Evolutionary conservation across 1,140 invertebrate species (phyloP).

Genomic region (Armadillidium nasatum): DNA sequence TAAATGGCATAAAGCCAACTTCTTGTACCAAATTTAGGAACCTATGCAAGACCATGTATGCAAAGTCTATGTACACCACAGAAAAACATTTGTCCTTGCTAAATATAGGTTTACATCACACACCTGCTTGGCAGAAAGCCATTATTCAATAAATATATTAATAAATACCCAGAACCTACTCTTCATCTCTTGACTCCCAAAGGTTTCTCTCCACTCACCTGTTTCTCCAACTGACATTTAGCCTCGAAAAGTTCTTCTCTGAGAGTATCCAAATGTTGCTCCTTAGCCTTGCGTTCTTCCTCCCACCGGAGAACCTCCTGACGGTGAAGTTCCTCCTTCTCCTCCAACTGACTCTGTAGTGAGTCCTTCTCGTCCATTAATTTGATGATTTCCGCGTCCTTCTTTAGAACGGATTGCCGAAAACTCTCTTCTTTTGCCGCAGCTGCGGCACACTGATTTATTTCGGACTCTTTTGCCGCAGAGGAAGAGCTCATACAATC

Average conservation of each 20-base stretch:
- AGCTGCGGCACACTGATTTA: background rate
- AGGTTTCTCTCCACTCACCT: constrained; percentile 25
- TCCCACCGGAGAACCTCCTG: constrained; percentile 14
- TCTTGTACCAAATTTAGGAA: background rate
- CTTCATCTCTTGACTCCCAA: background rate
- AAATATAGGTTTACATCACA: too few species aligned
- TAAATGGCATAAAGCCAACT: background rate
- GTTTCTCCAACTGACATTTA: constrained; percentile 6
- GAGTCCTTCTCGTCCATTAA: constrained; percentile 17
- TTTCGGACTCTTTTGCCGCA: background rate
- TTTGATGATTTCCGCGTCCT: background rate
- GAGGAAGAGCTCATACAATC: background rate
- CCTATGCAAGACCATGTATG: background rate
- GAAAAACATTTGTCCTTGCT: too few species aligned
- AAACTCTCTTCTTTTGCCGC: background rate
- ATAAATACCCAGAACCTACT: too few species aligned
- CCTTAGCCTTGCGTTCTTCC: constrained; percentile 23
- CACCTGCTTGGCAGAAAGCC: too few species aligned
- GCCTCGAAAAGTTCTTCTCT: constrained; percentile 22
- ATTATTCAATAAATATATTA: too few species aligned
- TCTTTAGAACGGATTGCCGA: background rate
- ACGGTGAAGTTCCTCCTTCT: constrained; percentile 18
- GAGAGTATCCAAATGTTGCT: constrained; percentile 9
- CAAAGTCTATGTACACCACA: too few species aligned
- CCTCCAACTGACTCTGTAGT: constrained; percentile 26